phyloP scores from a whole-genome alignment of 2,888 invertebrate species.

The Ophion slaviceki region DNA sequence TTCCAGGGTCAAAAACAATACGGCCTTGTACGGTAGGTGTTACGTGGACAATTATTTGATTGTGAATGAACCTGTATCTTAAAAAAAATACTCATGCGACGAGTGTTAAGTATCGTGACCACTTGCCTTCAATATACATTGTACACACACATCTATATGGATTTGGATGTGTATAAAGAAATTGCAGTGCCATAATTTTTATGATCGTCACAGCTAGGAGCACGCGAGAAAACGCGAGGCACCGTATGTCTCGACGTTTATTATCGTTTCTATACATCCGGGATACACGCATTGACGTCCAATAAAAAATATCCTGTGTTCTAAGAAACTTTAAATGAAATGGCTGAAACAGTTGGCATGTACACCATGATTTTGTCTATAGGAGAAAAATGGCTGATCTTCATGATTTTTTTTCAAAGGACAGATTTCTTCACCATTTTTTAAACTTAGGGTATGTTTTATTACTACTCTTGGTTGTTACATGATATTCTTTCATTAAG shows the following conservation, averaged over 20 bases:
- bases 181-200: slow-evolving; percentile 55
- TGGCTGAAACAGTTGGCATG: too few relatives aligned
- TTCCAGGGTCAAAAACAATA: background rate
- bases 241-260: slow-evolving; percentile 16
- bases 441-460: too few relatives aligned
- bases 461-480: too few relatives aligned
- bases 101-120: slow-evolving; percentile 33
- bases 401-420: too few relatives aligned
- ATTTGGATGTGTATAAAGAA: slow-evolving; percentile 2
- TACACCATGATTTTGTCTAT: background rate
- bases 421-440: too few relatives aligned
- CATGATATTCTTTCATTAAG: too few relatives aligned
- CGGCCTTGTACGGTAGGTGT: background rate
- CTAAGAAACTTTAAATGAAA: too few relatives aligned
- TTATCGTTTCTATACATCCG: slow-evolving; percentile 16
- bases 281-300: slow-evolving; percentile 2
- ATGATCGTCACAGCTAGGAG: slow-evolving; percentile 42
- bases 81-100: background rate
- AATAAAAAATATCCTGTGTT: background rate
- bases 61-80: slow-evolving; percentile 21
- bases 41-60: background rate
- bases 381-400: too few relatives aligned
- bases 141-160: slow-evolving; percentile 12
- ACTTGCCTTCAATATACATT: slow-evolving; percentile 1
- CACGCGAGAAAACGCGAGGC: slow-evolving; percentile 46